Base-by-base conservation (phyloP, 2,797 vertebrate species). In the Agapornis canus region DNA sequence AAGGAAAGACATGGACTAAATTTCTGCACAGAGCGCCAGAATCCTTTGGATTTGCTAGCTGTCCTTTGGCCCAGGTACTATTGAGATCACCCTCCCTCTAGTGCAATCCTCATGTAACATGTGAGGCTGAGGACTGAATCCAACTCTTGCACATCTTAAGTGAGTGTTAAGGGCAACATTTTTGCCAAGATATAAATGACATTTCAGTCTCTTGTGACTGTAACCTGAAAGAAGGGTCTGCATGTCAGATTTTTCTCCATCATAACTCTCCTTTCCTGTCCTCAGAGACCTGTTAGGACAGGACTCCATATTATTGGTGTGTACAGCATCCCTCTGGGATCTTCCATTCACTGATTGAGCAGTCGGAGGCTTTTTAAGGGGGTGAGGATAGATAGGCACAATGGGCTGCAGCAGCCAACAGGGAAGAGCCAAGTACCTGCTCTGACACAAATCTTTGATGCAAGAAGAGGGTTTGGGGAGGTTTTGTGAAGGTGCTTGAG, bases 1-100 rank as follows among this genome's bases (percentile, higher is more conserved):
- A 35, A 63, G 27, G 29, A 82, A 48, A 57, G 52, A 51, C 51
- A 5, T 4, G 13, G 63, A 25, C 45, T 48, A 32, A 21, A 1
- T 39, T 85, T 87, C 71, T 73, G 8, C 1, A 3, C 35, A 77
- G 31, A 63, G 1, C 1, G 0, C 47, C 47, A 82, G 54, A 25
- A 39, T 45, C 32, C 37, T 37, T 68, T 77, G 47, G 25, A 90
- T 43, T 23, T 0, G 2, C n/a, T 59, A 0, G 0, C 9, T 45
- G 3, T 70, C 56, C 64, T 59, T 32, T 70, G 48, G 64, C n/a
- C 22, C 35, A 43, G 32, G 32, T 56, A 21, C 35, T 49, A 3
- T 23, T 63, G 35, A 35, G 19, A 69, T 31, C 2, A 13, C 19
- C 7, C n/a, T 39, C 56, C 47, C 31, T 45, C 39, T 31, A 27